Percentiles rank a stretch among this genome's conserved stretches.
These are phyloP conservation scores for Huso huso DNA, from an alignment of 2,797 vertebrate genomes.

Conservation along the genomic window DNA sequence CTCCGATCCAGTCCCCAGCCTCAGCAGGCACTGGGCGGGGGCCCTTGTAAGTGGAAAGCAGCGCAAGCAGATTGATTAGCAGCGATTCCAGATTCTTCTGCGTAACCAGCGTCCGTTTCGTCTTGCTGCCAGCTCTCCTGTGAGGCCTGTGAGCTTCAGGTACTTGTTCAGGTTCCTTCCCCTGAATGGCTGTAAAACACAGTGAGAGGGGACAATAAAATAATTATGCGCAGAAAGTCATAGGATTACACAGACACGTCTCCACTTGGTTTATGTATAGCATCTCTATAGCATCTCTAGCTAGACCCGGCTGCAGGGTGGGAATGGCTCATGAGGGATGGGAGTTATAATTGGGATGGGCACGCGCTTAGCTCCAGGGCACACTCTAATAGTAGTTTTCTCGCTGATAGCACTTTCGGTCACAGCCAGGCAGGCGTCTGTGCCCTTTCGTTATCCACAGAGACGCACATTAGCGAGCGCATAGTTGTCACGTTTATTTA, in stretches of 20 bases:
- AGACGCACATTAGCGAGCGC: conserved; percentile 23
- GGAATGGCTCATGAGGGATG: conserved; percentile 39
- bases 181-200: conserved; percentile 38
- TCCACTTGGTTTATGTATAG: conserved; percentile 48
- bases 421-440: conserved; percentile 45
- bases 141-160: conserved; percentile 29
- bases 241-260: conserved; percentile 29
- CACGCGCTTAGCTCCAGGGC: conserved; percentile 44
- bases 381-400: conserved; percentile 30
- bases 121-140: conserved; percentile 46
- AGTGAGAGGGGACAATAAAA: conserved; percentile 44
- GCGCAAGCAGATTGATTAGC: conserved; percentile 28
- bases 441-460: conserved; percentile 48
- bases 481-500: conserved; percentile 59
- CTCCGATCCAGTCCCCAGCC: conserved; percentile 30
- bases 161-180: conserved; percentile 47
- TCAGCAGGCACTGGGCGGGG: conserved; percentile 29
- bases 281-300: conserved; percentile 28
- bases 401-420: conserved; percentile 35
- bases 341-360: conserved; percentile 55
- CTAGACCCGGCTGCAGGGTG: conserved; percentile 22
- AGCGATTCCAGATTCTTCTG: conserved; percentile 36
- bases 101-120: conserved; percentile 62
- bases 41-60: conserved; percentile 26
- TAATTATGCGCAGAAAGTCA: conserved; percentile 53